Evolutionary conservation across 2,797 vertebrate genomes (phyloP).

Genomic region (Semotilus atromaculatus): DNA sequence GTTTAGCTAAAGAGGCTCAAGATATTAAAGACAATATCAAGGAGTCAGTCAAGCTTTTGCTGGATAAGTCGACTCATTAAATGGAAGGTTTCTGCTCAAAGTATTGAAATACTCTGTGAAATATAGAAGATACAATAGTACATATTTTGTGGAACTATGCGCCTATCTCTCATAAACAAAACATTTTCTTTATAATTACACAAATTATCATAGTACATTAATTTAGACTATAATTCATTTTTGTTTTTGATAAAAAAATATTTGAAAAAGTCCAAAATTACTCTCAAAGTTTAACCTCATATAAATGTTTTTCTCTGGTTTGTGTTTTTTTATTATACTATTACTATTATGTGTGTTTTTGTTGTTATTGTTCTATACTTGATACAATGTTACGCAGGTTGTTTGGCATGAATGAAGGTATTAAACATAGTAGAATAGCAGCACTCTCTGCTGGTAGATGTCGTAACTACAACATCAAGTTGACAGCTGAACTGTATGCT

Average conservation of each 20-base stretch:
- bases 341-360: not conserved
- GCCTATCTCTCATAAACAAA: too few species aligned
- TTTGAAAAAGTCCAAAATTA: too few species aligned
- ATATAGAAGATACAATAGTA: too few species aligned
- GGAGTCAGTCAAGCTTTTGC: not conserved
- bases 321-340: not conserved
- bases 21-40: not conserved
- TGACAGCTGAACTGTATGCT: not conserved
- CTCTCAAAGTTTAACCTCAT: not conserved
- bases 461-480: not conserved
- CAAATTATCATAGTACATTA: not conserved
- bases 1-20: not conserved
- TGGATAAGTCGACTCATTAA: not conserved
- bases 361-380: too few species aligned
- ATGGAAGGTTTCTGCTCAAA: not conserved
- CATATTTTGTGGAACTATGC: too few species aligned
- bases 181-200: not conserved
- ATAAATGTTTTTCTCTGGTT: not conserved
- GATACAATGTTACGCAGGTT: not conserved
- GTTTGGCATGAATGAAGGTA: not conserved
- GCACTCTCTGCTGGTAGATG: not conserved
- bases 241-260: too few species aligned
- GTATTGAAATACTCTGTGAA: not conserved
- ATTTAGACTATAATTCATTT: not conserved
- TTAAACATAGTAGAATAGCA: not conserved